phyloP scores from a whole-genome alignment of 2,797 vertebrate species.

The Crenuchus spilurus region DNA sequence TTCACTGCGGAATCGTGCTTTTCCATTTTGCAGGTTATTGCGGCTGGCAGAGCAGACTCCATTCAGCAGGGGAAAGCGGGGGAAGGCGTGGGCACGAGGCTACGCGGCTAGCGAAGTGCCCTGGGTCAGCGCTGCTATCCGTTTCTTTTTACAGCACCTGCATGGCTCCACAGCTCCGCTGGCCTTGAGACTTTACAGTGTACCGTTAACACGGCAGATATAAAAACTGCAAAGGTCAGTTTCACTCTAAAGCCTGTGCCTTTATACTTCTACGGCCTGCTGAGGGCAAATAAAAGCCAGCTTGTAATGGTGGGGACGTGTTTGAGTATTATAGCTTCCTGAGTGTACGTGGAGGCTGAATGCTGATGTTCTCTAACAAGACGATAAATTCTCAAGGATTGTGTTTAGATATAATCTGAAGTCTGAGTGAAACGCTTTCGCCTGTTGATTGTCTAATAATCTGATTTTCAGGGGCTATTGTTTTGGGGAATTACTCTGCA shows the following conservation, averaged over 20 bases:
- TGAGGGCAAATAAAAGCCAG: slow-evolving; percentile 53
- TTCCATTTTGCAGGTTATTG: slow-evolving; percentile 38
- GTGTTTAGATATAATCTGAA: slow-evolving; percentile 32
- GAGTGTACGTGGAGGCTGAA: slow-evolving; percentile 21
- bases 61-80: slow-evolving; percentile 6
- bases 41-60: slow-evolving; percentile 29
- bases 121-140: slow-evolving; percentile 68
- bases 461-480: slow-evolving; percentile 17
- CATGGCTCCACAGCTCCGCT: slow-evolving; percentile 52
- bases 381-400: slow-evolving; percentile 13
- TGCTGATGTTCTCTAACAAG: slow-evolving; percentile 21
- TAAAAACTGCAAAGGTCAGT: slow-evolving; percentile 76
- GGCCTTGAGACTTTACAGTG: slow-evolving; percentile 73
- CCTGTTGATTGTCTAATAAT: slow-evolving; percentile 19
- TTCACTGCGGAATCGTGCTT: slow-evolving; percentile 19
- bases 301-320: slow-evolving; percentile 51
- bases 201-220: slow-evolving; percentile 68
- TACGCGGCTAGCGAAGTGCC: slow-evolving; percentile 33
- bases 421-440: not conserved
- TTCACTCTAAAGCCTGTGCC: slow-evolving; percentile 62
- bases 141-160: slow-evolving; percentile 47
- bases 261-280: slow-evolving; percentile 47
- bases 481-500: slow-evolving; percentile 19
- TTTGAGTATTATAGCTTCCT: slow-evolving; percentile 25
- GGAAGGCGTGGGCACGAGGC: slow-evolving; percentile 55